Evolutionary conservation across 1,140 invertebrate genomes (phyloP).

Genomic region (Zaprionus africanus): DNA sequence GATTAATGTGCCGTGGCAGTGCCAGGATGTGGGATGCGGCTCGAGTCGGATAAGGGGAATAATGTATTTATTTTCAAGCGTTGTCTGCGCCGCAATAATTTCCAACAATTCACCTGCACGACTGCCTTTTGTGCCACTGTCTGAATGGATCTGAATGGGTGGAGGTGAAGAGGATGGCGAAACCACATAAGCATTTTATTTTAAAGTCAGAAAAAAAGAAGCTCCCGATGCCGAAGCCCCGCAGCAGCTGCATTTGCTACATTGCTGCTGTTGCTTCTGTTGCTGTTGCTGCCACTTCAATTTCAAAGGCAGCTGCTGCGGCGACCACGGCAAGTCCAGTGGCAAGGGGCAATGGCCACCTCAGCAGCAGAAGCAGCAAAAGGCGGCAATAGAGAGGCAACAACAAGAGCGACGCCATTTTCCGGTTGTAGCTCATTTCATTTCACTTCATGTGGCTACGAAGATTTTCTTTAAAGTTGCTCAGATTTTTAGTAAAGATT

Average conservation of each 20-base stretch:
- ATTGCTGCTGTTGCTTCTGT: constrained; percentile 39
- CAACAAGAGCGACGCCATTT: constrained; percentile 11
- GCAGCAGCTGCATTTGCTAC: constrained; percentile 40
- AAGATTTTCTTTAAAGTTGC: constrained; percentile 58
- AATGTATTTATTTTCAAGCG: constrained; percentile 75
- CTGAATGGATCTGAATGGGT: not conserved
- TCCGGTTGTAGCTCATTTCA: constrained; percentile 29
- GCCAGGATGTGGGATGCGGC: constrained; percentile 37
- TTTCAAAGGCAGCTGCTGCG: constrained; percentile 64
- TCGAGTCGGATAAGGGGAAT: constrained; percentile 31
- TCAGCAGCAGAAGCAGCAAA: constrained; percentile 5
- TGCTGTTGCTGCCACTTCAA: constrained; percentile 67
- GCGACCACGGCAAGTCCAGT: too few species aligned
- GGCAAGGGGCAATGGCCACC: constrained; percentile 28
- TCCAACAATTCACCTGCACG: constrained; percentile 71
- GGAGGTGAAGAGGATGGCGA: not conserved
- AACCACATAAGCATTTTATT: constrained; percentile 55
- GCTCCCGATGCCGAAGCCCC: constrained; percentile 4
- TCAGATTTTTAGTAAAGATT: constrained; percentile 28
- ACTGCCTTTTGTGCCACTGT: constrained; percentile 25
- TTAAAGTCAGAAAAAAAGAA: constrained; percentile 54
- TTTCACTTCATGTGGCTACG: constrained; percentile 21
- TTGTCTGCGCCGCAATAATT: constrained; percentile 67
- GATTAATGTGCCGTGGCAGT: constrained; percentile 67
- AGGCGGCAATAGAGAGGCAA: not conserved